Base-by-base conservation (phyloP, 2,113 vertebrate genomes). In the Blennius ocellaris region DNA sequence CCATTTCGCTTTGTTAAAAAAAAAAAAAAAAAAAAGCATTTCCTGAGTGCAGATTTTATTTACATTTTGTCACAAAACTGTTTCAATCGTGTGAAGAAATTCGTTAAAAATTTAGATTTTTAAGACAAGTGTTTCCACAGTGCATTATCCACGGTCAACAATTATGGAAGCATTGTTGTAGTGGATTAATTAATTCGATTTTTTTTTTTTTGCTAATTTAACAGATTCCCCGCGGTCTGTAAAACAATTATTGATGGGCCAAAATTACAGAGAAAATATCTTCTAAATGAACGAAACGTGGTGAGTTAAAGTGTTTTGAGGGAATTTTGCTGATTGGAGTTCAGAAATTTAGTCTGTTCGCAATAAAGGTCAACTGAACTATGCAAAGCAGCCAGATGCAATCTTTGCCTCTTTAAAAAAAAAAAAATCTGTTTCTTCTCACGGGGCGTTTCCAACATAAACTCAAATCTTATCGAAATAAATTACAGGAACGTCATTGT, bases 311-410 rank as follows among this genome's bases (percentile, higher is more conserved):
- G 37, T 51, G 51, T 67, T 61, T 82, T 69, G 78, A 73, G 78
- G 79, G 82, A 84, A 82, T 67, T 84, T 78, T 82, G 51, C 73
- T 69, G 60, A 83, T 81, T 89, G 80, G 67, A 80, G 50, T 69
- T 75, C 21, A 30, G 59, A 77, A 48, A 78, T 81, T 80, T 60
- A 78, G 80, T 87, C 66, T 78, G 64, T 75, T 68, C 83, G 89
- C 89, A 93, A 92, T 90, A 92, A 91, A 76, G 67, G 73, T 77
- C 66, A 90, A 78, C 61, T 72, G 80, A 91, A 79, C 92, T 93
- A 93, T 93, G 92, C 92, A 93, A 92, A 78, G 57, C 72, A 85
- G 86, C 79, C 73, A 66, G 83, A 87, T 83, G 84, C 86, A 88
- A 89, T 91, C 81, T 81, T 77, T 73, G 56, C 61, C 78, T 73